These are phyloP conservation scores for Eledona agricola DNA, from an alignment of 2,888 invertebrate genomes.

Conservation along the genomic window DNA sequence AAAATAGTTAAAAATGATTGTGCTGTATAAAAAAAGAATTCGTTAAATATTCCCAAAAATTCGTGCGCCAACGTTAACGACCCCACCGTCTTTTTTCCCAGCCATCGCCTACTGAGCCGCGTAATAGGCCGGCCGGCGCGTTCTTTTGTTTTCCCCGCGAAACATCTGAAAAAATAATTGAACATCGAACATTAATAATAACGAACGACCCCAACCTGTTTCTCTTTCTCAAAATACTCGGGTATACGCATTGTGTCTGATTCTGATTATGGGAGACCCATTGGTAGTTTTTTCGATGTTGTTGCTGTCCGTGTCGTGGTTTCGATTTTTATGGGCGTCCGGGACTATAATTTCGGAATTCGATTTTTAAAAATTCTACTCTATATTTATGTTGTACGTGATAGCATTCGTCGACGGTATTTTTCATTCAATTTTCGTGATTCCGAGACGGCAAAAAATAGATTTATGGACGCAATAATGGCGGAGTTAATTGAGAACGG, in stretches of 20 bases:
- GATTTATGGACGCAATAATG: constrained; percentile 23
- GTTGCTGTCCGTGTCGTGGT: constrained; percentile 48
- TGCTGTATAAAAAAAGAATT: no score
- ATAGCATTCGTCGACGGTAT: constrained; percentile 48
- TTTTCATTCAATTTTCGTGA: constrained; percentile 33
- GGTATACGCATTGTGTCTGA: no score
- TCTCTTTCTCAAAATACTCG: constrained; percentile 52
- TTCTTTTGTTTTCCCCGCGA: constrained; percentile 52
- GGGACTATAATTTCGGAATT: constrained; percentile 59
- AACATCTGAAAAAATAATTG: constrained; percentile 56
- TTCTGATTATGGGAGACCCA: constrained; percentile 50
- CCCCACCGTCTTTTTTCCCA: no score
- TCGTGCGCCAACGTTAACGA: no score
- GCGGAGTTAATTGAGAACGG: constrained; percentile 19
- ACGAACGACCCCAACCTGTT: constrained; percentile 51
- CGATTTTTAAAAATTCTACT: constrained; percentile 57
- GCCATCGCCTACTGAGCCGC: constrained; percentile 33
- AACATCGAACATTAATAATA: constrained; percentile 53
- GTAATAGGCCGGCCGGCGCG: constrained; percentile 37
- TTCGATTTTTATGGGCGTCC: constrained; percentile 57
- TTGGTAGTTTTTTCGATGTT: constrained; percentile 33
- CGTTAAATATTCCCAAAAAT: no score
- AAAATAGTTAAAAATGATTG: no score
- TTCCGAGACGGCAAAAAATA: constrained; percentile 26
- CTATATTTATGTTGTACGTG: constrained; percentile 58